These are phyloP conservation scores for Monochamus alternatus DNA, from an alignment of 2,888 invertebrate species.

Conservation along the genomic window DNA sequence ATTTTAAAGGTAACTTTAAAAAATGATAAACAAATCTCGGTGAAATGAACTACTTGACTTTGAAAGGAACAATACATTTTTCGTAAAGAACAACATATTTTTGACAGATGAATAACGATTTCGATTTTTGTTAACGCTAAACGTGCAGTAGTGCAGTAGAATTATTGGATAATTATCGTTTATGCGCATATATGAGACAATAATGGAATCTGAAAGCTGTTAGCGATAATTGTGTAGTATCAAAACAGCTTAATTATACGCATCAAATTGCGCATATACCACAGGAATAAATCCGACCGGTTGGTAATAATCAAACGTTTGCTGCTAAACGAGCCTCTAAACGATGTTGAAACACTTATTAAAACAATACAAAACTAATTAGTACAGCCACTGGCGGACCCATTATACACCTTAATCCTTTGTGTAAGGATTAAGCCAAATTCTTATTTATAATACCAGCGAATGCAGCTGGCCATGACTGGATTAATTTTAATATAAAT, in stretches of 20 bases:
- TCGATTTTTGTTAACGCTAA: no score
- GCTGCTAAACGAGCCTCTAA: constrained; percentile 19
- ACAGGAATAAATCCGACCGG: constrained; percentile 27
- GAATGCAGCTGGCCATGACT: constrained; percentile 43
- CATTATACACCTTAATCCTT: constrained; percentile 61
- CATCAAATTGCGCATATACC: constrained; percentile 47
- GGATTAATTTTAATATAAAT: constrained; percentile 63
- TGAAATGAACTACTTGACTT: no score
- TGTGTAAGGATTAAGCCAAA: constrained; percentile 58
- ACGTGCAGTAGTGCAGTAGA: no score
- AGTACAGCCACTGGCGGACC: constrained; percentile 51
- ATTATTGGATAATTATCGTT: not conserved
- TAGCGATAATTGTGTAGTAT: constrained; percentile 49
- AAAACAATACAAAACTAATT: constrained; percentile 57
- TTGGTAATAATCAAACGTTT: constrained; percentile 33
- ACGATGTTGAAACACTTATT: constrained; percentile 47
- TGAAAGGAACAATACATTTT: no score
- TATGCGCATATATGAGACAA: constrained; percentile 2
- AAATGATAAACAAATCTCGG: no score
- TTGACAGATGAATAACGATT: no score
- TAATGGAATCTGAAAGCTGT: constrained; percentile 28
- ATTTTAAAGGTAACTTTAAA: no score
- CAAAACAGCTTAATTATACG: constrained; percentile 52
- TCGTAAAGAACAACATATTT: no score
- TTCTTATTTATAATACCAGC: constrained; percentile 59